phyloP scores from a whole-genome alignment of 2,113 vertebrate genomes.

The Ctenomys sociabilis region DNA sequence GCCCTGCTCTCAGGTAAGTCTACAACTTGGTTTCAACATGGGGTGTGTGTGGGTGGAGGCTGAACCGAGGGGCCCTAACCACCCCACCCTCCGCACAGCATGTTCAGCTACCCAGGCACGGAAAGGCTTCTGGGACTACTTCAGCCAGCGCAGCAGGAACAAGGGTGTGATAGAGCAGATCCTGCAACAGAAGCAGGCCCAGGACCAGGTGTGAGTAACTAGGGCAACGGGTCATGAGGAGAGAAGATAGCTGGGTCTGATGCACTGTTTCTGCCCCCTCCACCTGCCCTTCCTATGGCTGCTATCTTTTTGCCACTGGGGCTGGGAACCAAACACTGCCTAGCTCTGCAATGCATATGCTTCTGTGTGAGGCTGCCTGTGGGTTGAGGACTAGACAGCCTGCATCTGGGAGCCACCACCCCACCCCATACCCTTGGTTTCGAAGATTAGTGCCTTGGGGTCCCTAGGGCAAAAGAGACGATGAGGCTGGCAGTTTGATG shows the following conservation, averaged over 20 bases:
- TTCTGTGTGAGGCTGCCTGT: background rate
- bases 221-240: background rate
- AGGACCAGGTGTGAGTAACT: slow-evolving; percentile 70
- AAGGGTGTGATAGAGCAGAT: slow-evolving; percentile 77
- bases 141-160: slow-evolving; percentile 84
- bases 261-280: background rate
- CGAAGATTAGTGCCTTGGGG: rapidly evolving
- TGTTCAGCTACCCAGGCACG: background rate
- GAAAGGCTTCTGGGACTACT: slow-evolving; percentile 84
- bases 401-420: rapidly evolving
- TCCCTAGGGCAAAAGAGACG: background rate
- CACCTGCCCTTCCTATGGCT: background rate
- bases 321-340: background rate
- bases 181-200: slow-evolving; percentile 84
- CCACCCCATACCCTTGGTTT: background rate
- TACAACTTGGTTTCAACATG: background rate
- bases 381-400: background rate
- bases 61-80: background rate
- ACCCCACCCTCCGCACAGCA: slow-evolving; percentile 39
- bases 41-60: background rate
- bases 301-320: background rate
- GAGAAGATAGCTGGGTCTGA: background rate
- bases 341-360: background rate
- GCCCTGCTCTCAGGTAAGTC: slow-evolving; percentile 74
- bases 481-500: background rate